These are phyloP conservation scores for Pachyramphus minor DNA, from an alignment of 2,113 vertebrate genomes.

Conservation along the genomic window DNA sequence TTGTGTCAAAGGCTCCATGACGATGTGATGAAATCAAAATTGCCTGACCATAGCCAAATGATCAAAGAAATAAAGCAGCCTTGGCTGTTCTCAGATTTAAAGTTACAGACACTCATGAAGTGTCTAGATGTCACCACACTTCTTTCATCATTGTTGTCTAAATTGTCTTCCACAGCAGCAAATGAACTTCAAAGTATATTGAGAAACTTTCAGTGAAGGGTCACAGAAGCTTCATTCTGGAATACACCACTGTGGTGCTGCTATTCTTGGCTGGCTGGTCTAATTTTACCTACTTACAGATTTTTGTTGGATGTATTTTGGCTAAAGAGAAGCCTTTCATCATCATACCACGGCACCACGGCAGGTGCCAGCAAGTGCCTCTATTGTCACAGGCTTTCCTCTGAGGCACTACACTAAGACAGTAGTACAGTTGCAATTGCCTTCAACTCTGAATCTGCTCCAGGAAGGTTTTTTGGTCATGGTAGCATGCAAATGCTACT, in stretches of 20 bases:
- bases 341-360: no score
- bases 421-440: neutral
- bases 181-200: neutral
- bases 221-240: neutral
- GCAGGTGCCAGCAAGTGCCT: neutral
- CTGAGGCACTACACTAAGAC: neutral
- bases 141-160: neutral
- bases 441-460: neutral
- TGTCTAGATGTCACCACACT: neutral
- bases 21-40: conserved; percentile 22
- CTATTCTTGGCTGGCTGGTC: neutral
- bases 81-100: conserved; percentile 18
- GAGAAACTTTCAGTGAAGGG: conserved; percentile 6
- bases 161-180: conserved; percentile 1
- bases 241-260: neutral
- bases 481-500: neutral
- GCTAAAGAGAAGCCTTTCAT: neutral
- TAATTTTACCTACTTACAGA: neutral
- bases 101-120: neutral
- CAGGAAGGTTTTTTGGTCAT: neutral
- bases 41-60: neutral
- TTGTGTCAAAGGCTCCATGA: neutral
- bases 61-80: conserved; percentile 15
- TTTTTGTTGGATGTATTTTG: neutral
- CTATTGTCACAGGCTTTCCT: neutral